These are phyloP conservation scores for Danio rerio DNA, from an alignment of 2,113 vertebrate genomes.

Conservation along the genomic window DNA sequence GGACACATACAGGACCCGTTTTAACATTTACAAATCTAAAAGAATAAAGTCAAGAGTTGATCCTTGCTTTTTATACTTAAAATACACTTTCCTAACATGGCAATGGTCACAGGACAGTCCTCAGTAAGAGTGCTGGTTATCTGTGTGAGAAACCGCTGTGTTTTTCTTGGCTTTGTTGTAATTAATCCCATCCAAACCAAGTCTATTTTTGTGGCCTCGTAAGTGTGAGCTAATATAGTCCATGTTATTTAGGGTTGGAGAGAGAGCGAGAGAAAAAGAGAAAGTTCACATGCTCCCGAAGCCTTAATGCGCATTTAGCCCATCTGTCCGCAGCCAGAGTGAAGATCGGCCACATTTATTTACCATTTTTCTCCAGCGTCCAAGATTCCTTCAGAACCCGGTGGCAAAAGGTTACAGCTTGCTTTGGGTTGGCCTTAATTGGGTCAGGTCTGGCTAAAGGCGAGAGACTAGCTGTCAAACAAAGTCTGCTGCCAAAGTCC, in stretches of 20 bases:
- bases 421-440: conserved; percentile 34
- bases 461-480: conserved; percentile 40
- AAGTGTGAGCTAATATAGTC: conserved; percentile 33
- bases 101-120: conserved; percentile 7
- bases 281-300: conserved; percentile 7
- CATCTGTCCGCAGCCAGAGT: conserved; percentile 2
- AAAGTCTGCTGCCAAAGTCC: conserved; percentile 52
- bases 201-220: conserved; percentile 16
- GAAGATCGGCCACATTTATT: conserved; percentile 19
- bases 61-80: neutral
- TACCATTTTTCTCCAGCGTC: conserved; percentile 6
- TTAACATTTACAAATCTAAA: neutral
- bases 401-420: conserved; percentile 1
- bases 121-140: conserved; percentile 1
- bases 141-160: neutral
- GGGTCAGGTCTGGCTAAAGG: conserved; percentile 33
- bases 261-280: neutral
- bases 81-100: neutral
- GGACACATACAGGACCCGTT: no score
- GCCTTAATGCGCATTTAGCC: conserved; percentile 28
- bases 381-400: conserved; percentile 29
- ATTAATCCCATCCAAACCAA: conserved; percentile 25
- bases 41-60: no score
- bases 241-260: conserved; percentile 6
- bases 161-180: conserved; percentile 23